These are phyloP conservation scores for Brachyhypopomus gauderio DNA, from an alignment of 2,113 vertebrate species.

Conservation along the genomic window DNA sequence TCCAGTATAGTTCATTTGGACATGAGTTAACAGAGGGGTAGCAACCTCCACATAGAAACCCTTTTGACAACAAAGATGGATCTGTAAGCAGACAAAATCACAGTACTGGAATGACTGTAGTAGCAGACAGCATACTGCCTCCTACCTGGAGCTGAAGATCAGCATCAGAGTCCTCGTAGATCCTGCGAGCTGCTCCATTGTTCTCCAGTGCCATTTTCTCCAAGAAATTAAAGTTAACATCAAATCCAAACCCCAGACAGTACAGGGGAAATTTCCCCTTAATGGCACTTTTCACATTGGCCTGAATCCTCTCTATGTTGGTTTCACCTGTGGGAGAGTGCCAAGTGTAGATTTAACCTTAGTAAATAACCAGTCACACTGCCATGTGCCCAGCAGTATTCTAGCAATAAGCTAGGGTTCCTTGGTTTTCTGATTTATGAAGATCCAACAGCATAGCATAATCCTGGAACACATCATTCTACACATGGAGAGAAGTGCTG, in stretches of 20 bases:
- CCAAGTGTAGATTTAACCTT: no score
- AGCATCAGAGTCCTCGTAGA: constrained; percentile 81
- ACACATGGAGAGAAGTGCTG: no score
- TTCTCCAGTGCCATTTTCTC: constrained; percentile 81
- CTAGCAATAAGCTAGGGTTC: no score
- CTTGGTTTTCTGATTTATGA: no score
- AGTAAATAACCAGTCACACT: no score
- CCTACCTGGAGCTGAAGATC: constrained; percentile 79
- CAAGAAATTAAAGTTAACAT: constrained; percentile 81
- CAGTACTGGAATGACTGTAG: not conserved
- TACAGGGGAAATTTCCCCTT: constrained; percentile 78
- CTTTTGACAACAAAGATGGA: constrained; percentile 58
- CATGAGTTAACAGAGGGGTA: constrained; percentile 76
- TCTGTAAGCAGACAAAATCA: not conserved
- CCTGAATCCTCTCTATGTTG: constrained; percentile 69
- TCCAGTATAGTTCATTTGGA: constrained; percentile 74
- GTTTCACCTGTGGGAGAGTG: constrained; percentile 72
- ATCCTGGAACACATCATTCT: no score
- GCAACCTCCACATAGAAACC: constrained; percentile 85
- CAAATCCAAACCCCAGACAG: constrained; percentile 82
- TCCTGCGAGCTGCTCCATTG: constrained; percentile 76
- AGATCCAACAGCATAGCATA: no score
- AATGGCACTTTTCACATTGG: constrained; percentile 74
- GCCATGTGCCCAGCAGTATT: no score
- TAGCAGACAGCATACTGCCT: not conserved